Evolutionary conservation across 2,797 vertebrate species (phyloP), one percentile per base, ranked within the genome.

Genomic region (Sebastolobus alascanus): DNA sequence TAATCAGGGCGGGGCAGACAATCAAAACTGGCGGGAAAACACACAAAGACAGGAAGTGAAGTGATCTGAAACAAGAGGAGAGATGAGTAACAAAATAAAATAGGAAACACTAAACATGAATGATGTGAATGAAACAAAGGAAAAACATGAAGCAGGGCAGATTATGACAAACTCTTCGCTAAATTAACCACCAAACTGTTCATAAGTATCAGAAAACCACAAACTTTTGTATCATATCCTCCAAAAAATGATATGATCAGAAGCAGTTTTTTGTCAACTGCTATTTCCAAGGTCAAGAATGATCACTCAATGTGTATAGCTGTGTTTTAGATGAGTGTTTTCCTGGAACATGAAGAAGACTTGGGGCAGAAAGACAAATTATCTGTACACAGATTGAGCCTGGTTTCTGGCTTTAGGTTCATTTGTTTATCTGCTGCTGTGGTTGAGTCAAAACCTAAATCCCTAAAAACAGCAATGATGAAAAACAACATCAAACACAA

Each of bases 371-470:
- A 11, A 61, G 55, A 75, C 35, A 72, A 73, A 70, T 43, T 31
- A 78, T 22, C 33, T 46, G 4, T 11, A 40, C 12, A 60, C 5
- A 70, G 65, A 73, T 40, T 6, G 33, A 69, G 50, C 8, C 3
- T 18, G 29, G 20, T 20, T 16, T 22, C 50, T 29, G 11, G 61
- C 33, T 16, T 5, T 31, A 16, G 9, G 31, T 73, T 66, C 14
- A 60, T 27, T 43, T 64, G 31, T 55, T 38, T 72, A 77, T 63
- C 9, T 69, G 13, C 59, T 50, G 55, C 54, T 55, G 52, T 2
- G 31, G 68, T 69, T 59, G n/a, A 43, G 31, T 71, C 1, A 58
- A 69, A 80, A 69, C 20, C 73, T 78, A 50, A 82, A 80, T 79
- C 69, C 65, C 27, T 18, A 54, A 59, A 83, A 71, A 74, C 4